phyloP scores from a whole-genome alignment of 1,140 invertebrate genomes.

The Oryctes rhinoceros region DNA sequence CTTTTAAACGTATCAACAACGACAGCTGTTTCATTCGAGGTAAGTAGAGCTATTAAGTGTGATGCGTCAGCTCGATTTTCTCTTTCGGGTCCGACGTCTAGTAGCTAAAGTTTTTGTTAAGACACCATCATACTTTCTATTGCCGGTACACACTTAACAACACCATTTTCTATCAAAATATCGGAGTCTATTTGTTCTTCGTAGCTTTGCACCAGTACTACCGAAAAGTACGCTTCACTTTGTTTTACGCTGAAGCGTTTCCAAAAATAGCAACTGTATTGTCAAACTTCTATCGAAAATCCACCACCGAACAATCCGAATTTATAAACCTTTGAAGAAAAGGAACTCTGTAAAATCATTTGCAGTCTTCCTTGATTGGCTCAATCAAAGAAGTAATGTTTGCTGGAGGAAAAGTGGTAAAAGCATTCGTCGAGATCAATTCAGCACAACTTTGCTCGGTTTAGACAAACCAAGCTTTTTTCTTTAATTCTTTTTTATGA shows the following conservation, averaged over 20 bases:
- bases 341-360: slow-evolving; percentile 44
- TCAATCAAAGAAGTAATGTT: slow-evolving; percentile 53
- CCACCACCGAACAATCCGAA: neutral
- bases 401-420: slow-evolving; percentile 46
- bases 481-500: slow-evolving; percentile 52
- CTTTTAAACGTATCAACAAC: too few species aligned
- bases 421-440: slow-evolving; percentile 39
- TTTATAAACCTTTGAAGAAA: slow-evolving; percentile 5
- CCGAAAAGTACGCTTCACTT: neutral
- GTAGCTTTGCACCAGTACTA: neutral
- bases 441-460: slow-evolving; percentile 2
- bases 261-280: slow-evolving; percentile 10
- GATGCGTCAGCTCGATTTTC: slow-evolving; percentile 44
- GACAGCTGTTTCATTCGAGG: slow-evolving; percentile 43
- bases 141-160: too few species aligned
- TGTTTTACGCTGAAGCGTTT: neutral
- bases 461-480: neutral
- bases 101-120: slow-evolving; percentile 8
- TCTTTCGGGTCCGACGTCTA: neutral
- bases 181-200: too few species aligned
- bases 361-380: slow-evolving; percentile 52
- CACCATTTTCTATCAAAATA: too few species aligned
- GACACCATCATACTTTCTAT: neutral
- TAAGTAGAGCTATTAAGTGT: slow-evolving; percentile 47
- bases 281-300: slow-evolving; percentile 11